phyloP scores from a whole-genome alignment of 1,140 invertebrate species.

The Hestina assimilis region DNA sequence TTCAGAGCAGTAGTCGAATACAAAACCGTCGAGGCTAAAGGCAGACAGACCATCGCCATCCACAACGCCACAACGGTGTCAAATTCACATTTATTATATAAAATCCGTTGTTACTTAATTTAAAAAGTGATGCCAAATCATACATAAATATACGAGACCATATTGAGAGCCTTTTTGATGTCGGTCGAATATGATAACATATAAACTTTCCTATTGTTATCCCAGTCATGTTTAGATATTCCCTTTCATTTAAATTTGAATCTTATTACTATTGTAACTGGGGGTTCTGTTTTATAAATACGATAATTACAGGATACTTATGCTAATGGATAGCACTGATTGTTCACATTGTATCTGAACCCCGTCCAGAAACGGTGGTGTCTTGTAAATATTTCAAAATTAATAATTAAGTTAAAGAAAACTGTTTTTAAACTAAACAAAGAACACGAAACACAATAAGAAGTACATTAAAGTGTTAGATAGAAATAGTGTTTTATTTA shows the following conservation, averaged over 20 bases:
- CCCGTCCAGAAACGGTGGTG: conserved; percentile 19
- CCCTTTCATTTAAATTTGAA: conserved; percentile 10
- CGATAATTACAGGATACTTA: conserved; percentile 8
- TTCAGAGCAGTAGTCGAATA: too few species aligned
- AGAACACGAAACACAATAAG: neutral
- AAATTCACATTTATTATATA: too few species aligned
- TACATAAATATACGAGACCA: too few species aligned
- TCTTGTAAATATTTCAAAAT: conserved; percentile 7
- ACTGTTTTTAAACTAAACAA: neutral
- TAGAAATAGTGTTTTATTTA: neutral
- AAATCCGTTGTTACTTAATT: too few species aligned
- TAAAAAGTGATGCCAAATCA: too few species aligned
- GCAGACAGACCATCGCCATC: too few species aligned
- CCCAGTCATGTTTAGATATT: too few species aligned
- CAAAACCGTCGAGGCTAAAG: too few species aligned
- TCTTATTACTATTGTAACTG: conserved; percentile 8
- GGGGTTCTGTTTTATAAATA: conserved; percentile 13
- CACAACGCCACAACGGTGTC: too few species aligned
- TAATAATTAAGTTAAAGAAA: conserved; percentile 2
- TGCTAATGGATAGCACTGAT: conserved; percentile 17
- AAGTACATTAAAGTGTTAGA: neutral
- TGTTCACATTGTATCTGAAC: conserved; percentile 14
- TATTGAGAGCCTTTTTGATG: too few species aligned
- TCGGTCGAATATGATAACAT: too few species aligned
- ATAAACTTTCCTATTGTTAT: too few species aligned